Base-by-base conservation (phyloP, 2,113 vertebrate species). In the Brachypteracias leptosomus region DNA sequence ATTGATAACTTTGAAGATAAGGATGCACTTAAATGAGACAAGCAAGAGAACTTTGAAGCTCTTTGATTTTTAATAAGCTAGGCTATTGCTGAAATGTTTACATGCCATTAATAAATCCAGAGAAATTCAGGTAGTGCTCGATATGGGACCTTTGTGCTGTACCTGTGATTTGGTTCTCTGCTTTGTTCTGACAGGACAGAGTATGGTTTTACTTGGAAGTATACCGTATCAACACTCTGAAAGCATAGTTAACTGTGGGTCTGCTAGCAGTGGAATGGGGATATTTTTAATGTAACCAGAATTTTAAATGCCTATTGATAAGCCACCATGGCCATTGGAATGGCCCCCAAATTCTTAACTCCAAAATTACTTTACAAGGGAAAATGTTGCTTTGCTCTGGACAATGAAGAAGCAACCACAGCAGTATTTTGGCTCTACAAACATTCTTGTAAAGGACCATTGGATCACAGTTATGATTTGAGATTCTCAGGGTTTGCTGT, bases 1-100 rank as follows among this genome's bases (percentile, higher is more conserved):
- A 77, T 78, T 0, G 9, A 72, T 96, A 87, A 86, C 92, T 93
- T 95, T 84, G 63, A 71, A 95, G 91, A 89, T 95, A 94, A 96
- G 42, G 52, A 67, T 38, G 11, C 86, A 73, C 68, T 89, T 91
- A 86, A 92, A 40, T 91, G 76, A 92, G 79, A 68, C 44, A 88
- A 74, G 47, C 24, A 65, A 57, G 57, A 78, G 75, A 93, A 86
- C 92, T 97, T 93, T 91, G 90, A 93, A 89, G 88, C 73, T 81
- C 33, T 75, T 80, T 25, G 17, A 36, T 46, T 74, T 95, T 88
- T 95, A 91, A 95, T 95, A 90, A 95, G 42, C 22, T 16, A 72
- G 57, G 15, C 38, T 92, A 36, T 77, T 54, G 3, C 61, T 89
- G 61, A 67, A 47, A n/a, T 77, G 31, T 92, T 96, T 89, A 22